A percentile compares a stretch with the other conserved stretches of the same genome.
Evolutionary conservation across 2,888 invertebrate genomes (phyloP).

Genomic region (Ectropis crepuscularia): DNA sequence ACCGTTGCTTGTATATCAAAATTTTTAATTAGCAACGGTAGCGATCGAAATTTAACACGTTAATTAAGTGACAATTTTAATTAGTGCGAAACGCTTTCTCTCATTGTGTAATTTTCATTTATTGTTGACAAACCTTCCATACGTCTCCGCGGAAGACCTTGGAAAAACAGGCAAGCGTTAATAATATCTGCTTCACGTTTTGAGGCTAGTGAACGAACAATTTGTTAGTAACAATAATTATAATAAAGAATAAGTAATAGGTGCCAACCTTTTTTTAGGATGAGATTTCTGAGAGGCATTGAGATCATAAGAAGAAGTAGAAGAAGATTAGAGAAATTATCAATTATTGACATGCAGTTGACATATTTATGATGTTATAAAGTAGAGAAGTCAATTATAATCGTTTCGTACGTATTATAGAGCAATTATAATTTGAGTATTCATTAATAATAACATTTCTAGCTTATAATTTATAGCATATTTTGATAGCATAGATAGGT

Average conservation of each 20-base stretch:
- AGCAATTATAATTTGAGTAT: too few relatives aligned
- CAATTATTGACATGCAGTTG: constrained; percentile 13
- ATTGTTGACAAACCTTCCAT: constrained; percentile 86
- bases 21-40: constrained; percentile 60
- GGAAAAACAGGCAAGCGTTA: constrained; percentile 80
- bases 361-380: neutral
- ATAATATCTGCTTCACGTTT: constrained; percentile 74
- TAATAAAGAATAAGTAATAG: constrained; percentile 25
- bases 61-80: constrained; percentile 61
- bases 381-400: too few relatives aligned
- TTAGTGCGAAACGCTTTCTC: constrained; percentile 75
- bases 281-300: constrained; percentile 14
- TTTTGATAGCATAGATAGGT: constrained; percentile 5
- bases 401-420: neutral
- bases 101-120: constrained; percentile 72
- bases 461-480: constrained; percentile 3
- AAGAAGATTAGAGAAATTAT: constrained; percentile 10
- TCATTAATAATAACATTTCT: too few relatives aligned
- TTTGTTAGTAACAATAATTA: constrained; percentile 55
- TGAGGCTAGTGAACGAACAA: constrained; percentile 65
- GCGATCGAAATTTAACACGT: constrained; percentile 61
- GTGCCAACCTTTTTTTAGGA: constrained; percentile 39
- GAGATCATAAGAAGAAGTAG: constrained; percentile 14
- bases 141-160: constrained; percentile 88
- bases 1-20: constrained; percentile 56